phyloP scores from a whole-genome alignment of 1,140 invertebrate species.

The Tribolium madens region DNA sequence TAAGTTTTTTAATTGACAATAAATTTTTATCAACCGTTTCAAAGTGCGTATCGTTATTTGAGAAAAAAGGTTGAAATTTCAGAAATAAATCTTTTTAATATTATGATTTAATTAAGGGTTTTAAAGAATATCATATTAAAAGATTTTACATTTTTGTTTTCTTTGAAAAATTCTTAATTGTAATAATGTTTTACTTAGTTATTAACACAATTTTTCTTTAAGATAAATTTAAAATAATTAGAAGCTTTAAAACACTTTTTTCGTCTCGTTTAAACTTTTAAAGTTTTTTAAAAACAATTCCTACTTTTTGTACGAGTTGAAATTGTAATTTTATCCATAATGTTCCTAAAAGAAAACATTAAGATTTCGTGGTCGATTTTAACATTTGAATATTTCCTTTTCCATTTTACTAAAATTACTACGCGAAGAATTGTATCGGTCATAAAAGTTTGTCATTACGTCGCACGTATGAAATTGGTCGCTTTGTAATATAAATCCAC shows the following conservation, averaged over 20 bases:
- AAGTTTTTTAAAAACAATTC: too few species aligned
- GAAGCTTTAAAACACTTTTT: too few species aligned
- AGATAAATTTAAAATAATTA: too few species aligned
- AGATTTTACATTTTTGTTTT: background rate
- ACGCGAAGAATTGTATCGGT: constrained; percentile 21
- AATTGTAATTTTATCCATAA: constrained; percentile 16
- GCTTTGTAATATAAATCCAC: constrained; percentile 37
- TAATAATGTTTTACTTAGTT: background rate
- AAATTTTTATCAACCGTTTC: background rate
- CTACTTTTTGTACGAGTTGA: background rate
- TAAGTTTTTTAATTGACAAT: background rate
- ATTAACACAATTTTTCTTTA: too few species aligned
- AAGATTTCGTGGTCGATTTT: constrained; percentile 25
- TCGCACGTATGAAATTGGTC: constrained; percentile 23
- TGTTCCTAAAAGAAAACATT: background rate
- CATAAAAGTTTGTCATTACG: constrained; percentile 26
- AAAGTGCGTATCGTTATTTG: background rate
- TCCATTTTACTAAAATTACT: constrained; percentile 29
- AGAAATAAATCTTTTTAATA: background rate
- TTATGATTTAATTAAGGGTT: background rate
- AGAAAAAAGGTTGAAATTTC: background rate
- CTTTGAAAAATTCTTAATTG: background rate
- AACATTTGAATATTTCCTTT: constrained; percentile 29
- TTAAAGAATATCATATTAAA: background rate
- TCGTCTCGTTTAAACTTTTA: too few species aligned